Evolutionary conservation across 2,888 invertebrate genomes (phyloP), one percentile per base, ranked within the genome.

Genomic region (Muscina levida): DNA sequence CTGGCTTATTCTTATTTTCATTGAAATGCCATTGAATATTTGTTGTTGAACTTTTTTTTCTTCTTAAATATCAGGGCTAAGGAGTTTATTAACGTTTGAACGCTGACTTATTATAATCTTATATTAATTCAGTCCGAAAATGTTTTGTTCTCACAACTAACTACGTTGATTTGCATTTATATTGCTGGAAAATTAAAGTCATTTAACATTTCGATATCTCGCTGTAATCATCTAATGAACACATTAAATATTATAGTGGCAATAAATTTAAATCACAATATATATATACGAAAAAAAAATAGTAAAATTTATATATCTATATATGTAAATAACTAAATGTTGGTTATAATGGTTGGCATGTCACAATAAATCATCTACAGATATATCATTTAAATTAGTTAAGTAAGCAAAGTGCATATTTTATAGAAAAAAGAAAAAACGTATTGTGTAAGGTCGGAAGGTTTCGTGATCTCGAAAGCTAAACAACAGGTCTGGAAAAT

Each of bases 41-140:
- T 53, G 53, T 1, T 15, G 15, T 57, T 57, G 2, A 31, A 8
- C 3, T 5, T 31, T 31, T 57, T 19, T 39, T 56, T 3, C 4
- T 26, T n/a, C 31, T 19, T 62, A 62, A 62, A 62, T 62, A 62
- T 62, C 62, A 62, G 62, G 62, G 62, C 62, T 62, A 62, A 6
- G 62, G 62, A 42, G 62, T 62, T 62, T 22, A 59, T 39, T 19
- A 59, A 59, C 59, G 15, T 31, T 26, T 17, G 15, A 17, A n/a
- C n/a, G n/a, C 26, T 6, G 5, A 11, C 26, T 15, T 26, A 4
- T n/a, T n/a, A n/a, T n/a, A n/a, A 17, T 24, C 53, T 22, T 24
- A 24, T 24, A n/a, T n/a, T n/a, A 24, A 24, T 24, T 22, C 44
- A 13, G 2, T 2, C 13, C 24, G 3, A 24, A 53, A 53, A 53